Evolutionary conservation across 2,113 vertebrate species (phyloP).

Genomic region (Xiphophorus couchianus): DNA sequence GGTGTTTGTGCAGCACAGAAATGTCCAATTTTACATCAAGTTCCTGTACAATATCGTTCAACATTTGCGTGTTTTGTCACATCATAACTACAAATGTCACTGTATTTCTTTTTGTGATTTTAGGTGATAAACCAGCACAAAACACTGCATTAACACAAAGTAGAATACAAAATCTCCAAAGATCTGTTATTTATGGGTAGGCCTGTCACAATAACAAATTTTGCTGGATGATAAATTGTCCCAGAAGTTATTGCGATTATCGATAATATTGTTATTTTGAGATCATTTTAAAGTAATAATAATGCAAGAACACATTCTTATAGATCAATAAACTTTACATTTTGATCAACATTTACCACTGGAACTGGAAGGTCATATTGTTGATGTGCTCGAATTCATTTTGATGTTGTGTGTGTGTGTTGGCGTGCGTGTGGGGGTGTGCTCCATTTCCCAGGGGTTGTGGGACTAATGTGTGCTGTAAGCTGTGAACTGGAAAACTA

Average conservation of each 20-base stretch:
- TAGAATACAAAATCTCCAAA: neutral
- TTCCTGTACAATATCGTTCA: neutral
- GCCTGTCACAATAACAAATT: too few species aligned
- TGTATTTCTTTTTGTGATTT: neutral
- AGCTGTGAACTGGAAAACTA: slow-evolving; percentile 72
- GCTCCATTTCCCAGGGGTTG: slow-evolving; percentile 49
- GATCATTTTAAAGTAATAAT: too few species aligned
- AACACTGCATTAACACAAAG: neutral
- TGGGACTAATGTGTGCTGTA: slow-evolving; percentile 68
- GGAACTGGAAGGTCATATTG: too few species aligned
- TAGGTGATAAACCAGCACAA: neutral
- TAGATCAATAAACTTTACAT: too few species aligned
- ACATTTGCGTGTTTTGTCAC: neutral
- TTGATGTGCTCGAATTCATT: too few species aligned
- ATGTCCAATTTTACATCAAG: neutral
- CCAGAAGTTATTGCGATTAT: too few species aligned
- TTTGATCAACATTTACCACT: too few species aligned
- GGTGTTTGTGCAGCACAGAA: neutral
- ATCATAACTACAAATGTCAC: neutral
- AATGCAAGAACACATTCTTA: too few species aligned
- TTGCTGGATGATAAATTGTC: too few species aligned
- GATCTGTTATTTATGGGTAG: too few species aligned
- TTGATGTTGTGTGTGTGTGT: too few species aligned
- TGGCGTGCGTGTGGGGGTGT: slow-evolving; percentile 1
- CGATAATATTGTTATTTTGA: too few species aligned